phyloP scores from a whole-genome alignment of 2,797 vertebrate genomes.

The Scomberomorus guttatus region DNA sequence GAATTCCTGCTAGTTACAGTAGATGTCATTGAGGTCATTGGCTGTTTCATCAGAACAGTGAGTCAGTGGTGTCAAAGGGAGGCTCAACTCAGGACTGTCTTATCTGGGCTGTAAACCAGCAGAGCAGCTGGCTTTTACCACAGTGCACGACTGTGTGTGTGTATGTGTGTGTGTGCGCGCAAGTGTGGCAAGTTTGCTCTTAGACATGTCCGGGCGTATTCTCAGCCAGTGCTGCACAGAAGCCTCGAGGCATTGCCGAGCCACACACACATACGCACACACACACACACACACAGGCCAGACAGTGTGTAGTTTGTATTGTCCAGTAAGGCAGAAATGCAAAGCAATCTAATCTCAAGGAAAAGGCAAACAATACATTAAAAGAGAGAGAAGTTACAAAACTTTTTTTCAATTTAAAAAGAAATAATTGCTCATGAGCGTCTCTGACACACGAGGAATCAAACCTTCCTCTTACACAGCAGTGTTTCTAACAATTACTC shows the following conservation, averaged over 20 bases:
- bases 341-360: constrained; percentile 4
- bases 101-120: constrained; percentile 66
- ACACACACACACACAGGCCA: constrained; percentile 5
- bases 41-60: constrained; percentile 1
- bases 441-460: too few species aligned
- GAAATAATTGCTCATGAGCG: not conserved
- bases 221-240: constrained; percentile 34
- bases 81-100: constrained; percentile 37
- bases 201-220: constrained; percentile 76
- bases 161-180: constrained; percentile 6
- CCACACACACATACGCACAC: not conserved
- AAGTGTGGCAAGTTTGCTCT: constrained; percentile 18
- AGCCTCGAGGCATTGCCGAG: constrained; percentile 17
- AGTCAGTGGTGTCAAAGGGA: constrained; percentile 23
- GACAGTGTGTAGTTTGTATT: not conserved
- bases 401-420: not conserved
- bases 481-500: not conserved
- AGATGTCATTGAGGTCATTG: constrained; percentile 15
- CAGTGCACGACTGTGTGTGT: constrained; percentile 25
- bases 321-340: not conserved
- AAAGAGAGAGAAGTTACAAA: not conserved
- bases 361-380: not conserved
- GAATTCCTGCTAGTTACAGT: not conserved
- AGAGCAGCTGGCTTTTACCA: constrained; percentile 55
- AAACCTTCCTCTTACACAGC: not conserved